Evolutionary conservation across 1,140 invertebrate genomes (phyloP).

Genomic region (Drosophila mojavensis): DNA sequence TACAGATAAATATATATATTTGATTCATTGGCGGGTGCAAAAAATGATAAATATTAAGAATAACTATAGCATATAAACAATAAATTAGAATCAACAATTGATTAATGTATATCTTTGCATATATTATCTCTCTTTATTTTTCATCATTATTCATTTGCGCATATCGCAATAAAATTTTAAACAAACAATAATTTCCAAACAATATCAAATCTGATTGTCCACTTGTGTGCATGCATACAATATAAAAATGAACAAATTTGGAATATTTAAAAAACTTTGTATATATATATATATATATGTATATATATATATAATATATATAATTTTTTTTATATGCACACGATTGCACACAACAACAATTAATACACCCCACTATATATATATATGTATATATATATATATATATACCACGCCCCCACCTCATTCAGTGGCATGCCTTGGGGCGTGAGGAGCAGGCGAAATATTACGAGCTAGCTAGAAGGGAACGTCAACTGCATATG

Average conservation of each 20-base stretch:
- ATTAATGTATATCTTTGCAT: conserved; percentile 9
- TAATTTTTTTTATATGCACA: too few relatives aligned
- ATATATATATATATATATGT: too few relatives aligned
- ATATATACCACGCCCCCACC: neutral
- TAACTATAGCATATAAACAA: neutral
- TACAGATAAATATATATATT: neutral
- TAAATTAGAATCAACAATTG: conserved; percentile 14
- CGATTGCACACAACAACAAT: too few relatives aligned
- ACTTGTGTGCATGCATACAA: too few relatives aligned
- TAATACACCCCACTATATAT: too few relatives aligned
- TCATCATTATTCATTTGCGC: conserved; percentile 38
- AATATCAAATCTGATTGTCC: too few relatives aligned
- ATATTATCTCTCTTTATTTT: conserved; percentile 42
- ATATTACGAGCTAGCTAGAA: conserved; percentile 99
- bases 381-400: conserved; percentile 20
- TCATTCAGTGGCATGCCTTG: conserved; percentile 97
- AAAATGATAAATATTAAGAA: neutral
- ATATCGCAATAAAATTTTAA: conserved; percentile 49
- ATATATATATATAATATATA: too few relatives aligned
- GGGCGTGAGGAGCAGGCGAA: conserved; percentile 99
- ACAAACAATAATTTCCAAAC: too few relatives aligned
- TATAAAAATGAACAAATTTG: too few relatives aligned
- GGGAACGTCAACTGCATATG: conserved; percentile 99
- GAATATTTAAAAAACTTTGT: too few relatives aligned
- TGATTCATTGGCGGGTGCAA: conserved; percentile 11